A percentile compares a stretch with the other conserved stretches of the same genome.
These are phyloP conservation scores for Zosterops japonicus DNA, from an alignment of 2,113 vertebrate genomes.

Conservation along the genomic window DNA sequence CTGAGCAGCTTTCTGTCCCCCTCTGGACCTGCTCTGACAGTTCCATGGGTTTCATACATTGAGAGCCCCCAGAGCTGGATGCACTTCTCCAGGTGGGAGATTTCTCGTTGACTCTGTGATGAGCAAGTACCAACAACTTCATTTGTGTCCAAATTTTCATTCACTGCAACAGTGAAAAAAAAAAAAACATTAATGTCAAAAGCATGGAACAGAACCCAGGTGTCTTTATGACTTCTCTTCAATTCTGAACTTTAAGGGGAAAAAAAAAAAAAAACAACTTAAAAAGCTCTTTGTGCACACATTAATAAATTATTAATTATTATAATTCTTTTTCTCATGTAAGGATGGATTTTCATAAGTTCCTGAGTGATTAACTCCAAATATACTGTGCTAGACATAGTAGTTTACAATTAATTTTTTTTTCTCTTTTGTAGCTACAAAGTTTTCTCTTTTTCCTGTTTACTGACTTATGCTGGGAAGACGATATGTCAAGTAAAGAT, in stretches of 20 bases:
- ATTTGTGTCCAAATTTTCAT: background rate
- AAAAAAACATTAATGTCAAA: background rate
- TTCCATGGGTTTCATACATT: accelerated
- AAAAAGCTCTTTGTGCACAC: too few relatives aligned
- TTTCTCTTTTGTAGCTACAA: constrained; percentile 53
- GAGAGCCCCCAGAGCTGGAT: background rate
- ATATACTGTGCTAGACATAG: background rate
- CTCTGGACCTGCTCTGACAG: background rate
- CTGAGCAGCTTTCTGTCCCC: background rate
- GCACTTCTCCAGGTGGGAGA: background rate
- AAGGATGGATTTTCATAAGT: background rate
- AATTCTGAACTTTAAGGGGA: background rate
- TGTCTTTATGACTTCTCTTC: background rate
- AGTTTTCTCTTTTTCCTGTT: constrained; percentile 72
- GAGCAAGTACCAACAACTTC: background rate
- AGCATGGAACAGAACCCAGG: background rate
- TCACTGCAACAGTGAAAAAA: background rate
- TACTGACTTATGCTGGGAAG: constrained; percentile 73
- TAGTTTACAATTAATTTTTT: background rate
- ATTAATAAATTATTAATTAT: background rate
- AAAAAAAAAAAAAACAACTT: accelerated
- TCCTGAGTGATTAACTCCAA: background rate
- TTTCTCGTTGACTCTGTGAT: background rate
- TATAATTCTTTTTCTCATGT: background rate
- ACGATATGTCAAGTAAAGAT: constrained; percentile 72